phyloP scores from a whole-genome alignment of 1,140 invertebrate genomes.

The Drosophila rhopaloa region DNA sequence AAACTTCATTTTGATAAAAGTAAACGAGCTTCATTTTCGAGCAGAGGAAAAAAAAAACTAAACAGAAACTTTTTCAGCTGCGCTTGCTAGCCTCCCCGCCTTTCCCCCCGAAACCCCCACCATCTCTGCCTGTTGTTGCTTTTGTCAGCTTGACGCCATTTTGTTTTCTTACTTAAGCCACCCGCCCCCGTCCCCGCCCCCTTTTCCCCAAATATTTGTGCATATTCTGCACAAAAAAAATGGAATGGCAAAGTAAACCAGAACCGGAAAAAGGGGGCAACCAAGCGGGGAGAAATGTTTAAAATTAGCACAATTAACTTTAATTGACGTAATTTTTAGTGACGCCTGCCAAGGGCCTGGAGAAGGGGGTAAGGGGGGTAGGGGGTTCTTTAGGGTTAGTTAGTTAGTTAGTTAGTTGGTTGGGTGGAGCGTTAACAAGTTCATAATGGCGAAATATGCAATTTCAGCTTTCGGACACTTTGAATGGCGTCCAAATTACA shows the following conservation, averaged over 20 bases:
- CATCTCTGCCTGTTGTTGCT: conserved; percentile 19
- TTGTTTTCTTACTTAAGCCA: conserved; percentile 65
- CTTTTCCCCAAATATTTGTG: conserved; percentile 54
- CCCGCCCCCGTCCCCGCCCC: conserved; percentile 11
- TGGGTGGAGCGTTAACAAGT: conserved; percentile 63
- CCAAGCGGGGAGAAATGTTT: conserved; percentile 22
- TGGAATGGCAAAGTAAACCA: conserved; percentile 38
- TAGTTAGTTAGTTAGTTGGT: conserved; percentile 13
- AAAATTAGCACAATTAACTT: conserved; percentile 80
- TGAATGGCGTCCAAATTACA: conserved; percentile 60
- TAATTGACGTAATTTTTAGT: conserved; percentile 79
- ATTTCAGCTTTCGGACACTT: conserved; percentile 70
- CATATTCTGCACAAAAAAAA: conserved; percentile 61
- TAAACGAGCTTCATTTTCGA: conserved; percentile 63
- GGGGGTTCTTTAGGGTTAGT: not conserved
- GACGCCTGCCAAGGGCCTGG: conserved; percentile 15
- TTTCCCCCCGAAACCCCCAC: not conserved
- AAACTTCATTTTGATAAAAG: conserved; percentile 73
- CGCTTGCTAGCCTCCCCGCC: conserved; percentile 15
- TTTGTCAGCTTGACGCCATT: conserved; percentile 72
- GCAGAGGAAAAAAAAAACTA: conserved; percentile 46
- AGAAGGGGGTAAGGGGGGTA: no score
- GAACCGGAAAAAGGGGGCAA: conserved; percentile 1
- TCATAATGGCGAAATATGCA: conserved; percentile 72
- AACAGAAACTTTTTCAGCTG: conserved; percentile 59